A percentile compares a stretch with the other conserved stretches of the same genome.
Conservation (phyloP, 2,113 vertebrate genomes). For the Aythya baeri region DNA sequence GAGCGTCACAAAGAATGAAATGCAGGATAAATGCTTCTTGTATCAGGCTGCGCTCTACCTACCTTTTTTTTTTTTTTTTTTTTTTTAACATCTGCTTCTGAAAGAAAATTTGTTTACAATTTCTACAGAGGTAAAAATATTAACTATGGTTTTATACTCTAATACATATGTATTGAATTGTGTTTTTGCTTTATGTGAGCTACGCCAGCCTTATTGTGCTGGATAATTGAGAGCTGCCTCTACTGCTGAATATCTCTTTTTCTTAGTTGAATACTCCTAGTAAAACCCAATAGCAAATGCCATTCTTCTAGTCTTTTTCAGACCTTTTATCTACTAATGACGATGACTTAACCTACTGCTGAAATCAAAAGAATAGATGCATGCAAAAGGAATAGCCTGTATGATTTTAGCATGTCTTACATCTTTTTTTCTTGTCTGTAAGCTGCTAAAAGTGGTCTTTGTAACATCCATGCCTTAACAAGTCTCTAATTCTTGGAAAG, state of each 20-base stretch:
- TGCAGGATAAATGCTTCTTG: neutral
- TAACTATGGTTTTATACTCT: neutral
- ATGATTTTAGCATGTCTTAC: slow-evolving; percentile 31
- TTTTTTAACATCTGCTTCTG: neutral
- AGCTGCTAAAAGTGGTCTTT: slow-evolving; percentile 33
- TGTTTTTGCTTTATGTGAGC: neutral
- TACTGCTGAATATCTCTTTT: slow-evolving; percentile 5
- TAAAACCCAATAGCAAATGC: neutral
- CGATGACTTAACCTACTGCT: slow-evolving; percentile 21
- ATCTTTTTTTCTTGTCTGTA: neutral
- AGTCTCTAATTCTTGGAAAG: slow-evolving; percentile 42
- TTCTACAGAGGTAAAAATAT: neutral
- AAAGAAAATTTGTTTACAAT: neutral
- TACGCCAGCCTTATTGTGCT: slow-evolving; percentile 17
- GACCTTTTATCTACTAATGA: slow-evolving; percentile 22
- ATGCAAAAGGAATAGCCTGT: neutral
- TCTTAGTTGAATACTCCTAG: neutral
- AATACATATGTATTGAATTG: neutral
- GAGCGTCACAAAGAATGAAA: neutral
- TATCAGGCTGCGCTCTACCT: neutral
- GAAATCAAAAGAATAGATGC: slow-evolving; percentile 19
- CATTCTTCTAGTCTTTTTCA: slow-evolving; percentile 15
- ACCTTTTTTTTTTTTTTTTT: neutral
- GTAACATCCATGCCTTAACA: slow-evolving; percentile 35
- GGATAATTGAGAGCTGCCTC: slow-evolving; percentile 8